These are phyloP conservation scores for Noctua pronuba DNA, from an alignment of 2,888 invertebrate genomes.

Conservation along the genomic window DNA sequence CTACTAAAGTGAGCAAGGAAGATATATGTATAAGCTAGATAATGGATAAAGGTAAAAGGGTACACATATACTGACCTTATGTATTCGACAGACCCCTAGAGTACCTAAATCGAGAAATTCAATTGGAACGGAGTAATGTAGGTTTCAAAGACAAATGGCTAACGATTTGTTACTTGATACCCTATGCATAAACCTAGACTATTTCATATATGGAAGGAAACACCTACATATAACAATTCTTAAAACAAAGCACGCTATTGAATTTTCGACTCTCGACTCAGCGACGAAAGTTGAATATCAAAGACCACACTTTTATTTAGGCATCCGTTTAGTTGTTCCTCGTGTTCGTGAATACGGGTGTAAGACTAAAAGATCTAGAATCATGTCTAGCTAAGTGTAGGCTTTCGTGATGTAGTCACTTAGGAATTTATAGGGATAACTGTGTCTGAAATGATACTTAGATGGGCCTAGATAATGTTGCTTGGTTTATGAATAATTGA, in stretches of 20 bases:
- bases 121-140: conserved; percentile 50
- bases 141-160: conserved; percentile 45
- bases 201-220: not conserved
- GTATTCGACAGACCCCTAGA: not conserved
- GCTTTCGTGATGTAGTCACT: conserved; percentile 10
- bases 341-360: not conserved
- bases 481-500: conserved; percentile 1
- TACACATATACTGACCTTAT: conserved; percentile 19
- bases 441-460: not conserved
- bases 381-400: conserved; percentile 16
- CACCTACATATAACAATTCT: not conserved
- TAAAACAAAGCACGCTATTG: not conserved
- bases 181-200: not conserved
- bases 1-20: not conserved
- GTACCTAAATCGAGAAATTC: conserved; percentile 39
- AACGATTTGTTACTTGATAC: conserved; percentile 40
- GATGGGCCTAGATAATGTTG: not conserved
- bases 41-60: conserved; percentile 12
- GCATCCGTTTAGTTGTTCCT: not conserved
- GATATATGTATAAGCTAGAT: not conserved
- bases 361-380: conserved; percentile 2
- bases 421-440: not conserved
- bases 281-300: not conserved
- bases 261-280: not conserved
- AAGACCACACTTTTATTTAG: not conserved